Evolutionary conservation across 2,888 invertebrate genomes (phyloP), one percentile per base, ranked within the genome.

Genomic region (Polia nebulosa): DNA sequence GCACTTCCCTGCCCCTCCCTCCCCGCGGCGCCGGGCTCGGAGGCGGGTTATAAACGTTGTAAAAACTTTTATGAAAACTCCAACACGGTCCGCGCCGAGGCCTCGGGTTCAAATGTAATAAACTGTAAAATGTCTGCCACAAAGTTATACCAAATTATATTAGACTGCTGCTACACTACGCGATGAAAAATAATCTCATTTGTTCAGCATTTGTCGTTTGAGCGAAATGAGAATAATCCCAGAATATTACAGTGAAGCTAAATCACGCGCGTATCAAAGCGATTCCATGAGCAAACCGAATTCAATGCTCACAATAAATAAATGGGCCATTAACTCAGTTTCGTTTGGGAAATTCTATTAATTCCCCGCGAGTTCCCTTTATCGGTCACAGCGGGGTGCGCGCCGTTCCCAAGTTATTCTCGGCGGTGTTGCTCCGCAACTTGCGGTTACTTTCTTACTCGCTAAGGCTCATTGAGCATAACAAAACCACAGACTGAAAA

Each of bases 1-100:
- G 85, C 89, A 87, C 83, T 88, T 85, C 80, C 83, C 79, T 69
- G 66, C 82, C 82, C 70, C 76, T 27, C 44, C n/a, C 36, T 22
- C 75, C 66, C 29, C 67, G 22, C 47, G 17, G n/a, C 44, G 41
- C 29, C 27, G 2, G 9, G 62, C 64, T 64, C 84, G 84, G 83
- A 83, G 85, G 82, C 83, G 72, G 72, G 89, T 84, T 87, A 87
- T 92, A 91, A 91, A 91, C 90, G 88, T n/a, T n/a, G n/a, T 93
- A 91, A 93, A 94, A 94, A 93, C 83, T 93, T 93, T 93, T 92
- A 93, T 93, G 90, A 91, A 92, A 92, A 90, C 89, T 78, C 83
- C 82, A 82, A 81, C 88, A 79, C 82, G 80, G 84, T 73, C 84
- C 72, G 82, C 76, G 82, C 72, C 81, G 78, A 82, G 83, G 88